Evolutionary conservation across 2,888 invertebrate species (phyloP).

Genomic region (Stenotaenia linearis): DNA sequence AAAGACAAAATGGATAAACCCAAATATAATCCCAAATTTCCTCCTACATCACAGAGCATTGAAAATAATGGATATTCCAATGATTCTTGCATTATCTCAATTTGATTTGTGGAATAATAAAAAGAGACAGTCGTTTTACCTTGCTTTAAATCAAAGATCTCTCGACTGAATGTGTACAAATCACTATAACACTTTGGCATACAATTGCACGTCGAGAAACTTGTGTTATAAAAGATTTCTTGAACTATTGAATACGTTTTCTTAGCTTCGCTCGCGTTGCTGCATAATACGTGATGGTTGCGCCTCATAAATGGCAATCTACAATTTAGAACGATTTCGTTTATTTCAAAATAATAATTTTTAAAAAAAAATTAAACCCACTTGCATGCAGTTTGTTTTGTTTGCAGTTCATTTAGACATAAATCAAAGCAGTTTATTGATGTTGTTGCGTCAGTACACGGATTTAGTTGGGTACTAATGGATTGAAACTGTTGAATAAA

Average conservation of each 20-base stretch:
- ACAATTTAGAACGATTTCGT: not conserved
- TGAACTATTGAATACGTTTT: not conserved
- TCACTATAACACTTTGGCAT: not conserved
- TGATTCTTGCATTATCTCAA: not conserved
- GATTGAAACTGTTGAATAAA: not conserved
- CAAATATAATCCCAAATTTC: not conserved
- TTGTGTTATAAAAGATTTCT: not conserved
- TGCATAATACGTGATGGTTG: not conserved
- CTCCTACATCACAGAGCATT: not conserved
- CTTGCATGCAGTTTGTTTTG: not conserved
- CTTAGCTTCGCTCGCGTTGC: not conserved
- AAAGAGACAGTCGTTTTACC: not conserved
- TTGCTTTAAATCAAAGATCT: not conserved
- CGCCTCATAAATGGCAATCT: not conserved
- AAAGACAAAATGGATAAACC: not conserved
- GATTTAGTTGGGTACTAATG: not conserved
- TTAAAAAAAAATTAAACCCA: not conserved
- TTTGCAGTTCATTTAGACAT: not conserved
- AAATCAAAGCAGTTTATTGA: not conserved
- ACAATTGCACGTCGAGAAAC: not conserved
- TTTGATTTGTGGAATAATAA: not conserved
- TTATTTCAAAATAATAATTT: not conserved
- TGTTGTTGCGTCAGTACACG: not conserved
- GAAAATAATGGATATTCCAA: not conserved
- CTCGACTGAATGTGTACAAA: not conserved